Evolutionary conservation across 1,140 invertebrate species (phyloP).

Genomic region (Probaryconus sp.): DNA sequence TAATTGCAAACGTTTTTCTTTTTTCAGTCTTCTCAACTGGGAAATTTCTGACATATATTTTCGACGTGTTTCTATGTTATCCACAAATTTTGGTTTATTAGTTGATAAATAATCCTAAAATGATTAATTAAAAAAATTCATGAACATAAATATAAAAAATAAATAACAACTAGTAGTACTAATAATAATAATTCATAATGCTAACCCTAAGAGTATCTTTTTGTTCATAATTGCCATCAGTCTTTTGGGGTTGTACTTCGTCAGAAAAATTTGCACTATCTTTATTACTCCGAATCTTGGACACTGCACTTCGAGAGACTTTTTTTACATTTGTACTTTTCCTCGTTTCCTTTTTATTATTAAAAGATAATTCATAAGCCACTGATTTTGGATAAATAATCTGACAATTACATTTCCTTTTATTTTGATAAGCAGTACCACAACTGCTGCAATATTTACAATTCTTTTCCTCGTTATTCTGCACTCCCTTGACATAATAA

Average conservation of each 20-base stretch:
- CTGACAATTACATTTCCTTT: slow-evolving; percentile 63
- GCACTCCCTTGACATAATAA: neutral
- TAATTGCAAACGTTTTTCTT: slow-evolving; percentile 70
- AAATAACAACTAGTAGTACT: slow-evolving; percentile 3
- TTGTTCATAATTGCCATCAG: slow-evolving; percentile 23
- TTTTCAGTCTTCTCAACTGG: slow-evolving; percentile 70
- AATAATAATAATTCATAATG: slow-evolving; percentile 7
- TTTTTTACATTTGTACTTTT: neutral
- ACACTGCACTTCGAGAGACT: no score
- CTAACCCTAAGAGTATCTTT: slow-evolving; percentile 66
- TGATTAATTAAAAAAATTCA: slow-evolving; percentile 1
- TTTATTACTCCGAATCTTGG: slow-evolving; percentile 14
- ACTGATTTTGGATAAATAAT: slow-evolving; percentile 70
- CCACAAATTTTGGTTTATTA: slow-evolving; percentile 74
- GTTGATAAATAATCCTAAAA: slow-evolving; percentile 72
- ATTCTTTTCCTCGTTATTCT: slow-evolving; percentile 14
- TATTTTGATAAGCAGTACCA: slow-evolving; percentile 65
- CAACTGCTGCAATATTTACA: slow-evolving; percentile 68
- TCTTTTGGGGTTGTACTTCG: slow-evolving; percentile 35
- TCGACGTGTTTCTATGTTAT: slow-evolving; percentile 73
- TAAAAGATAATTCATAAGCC: slow-evolving; percentile 74
- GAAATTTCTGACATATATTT: slow-evolving; percentile 74
- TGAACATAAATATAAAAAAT: slow-evolving; percentile 1
- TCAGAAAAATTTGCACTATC: slow-evolving; percentile 40
- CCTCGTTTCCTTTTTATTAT: slow-evolving; percentile 43